phyloP scores from a whole-genome alignment of 2,797 vertebrate genomes.

The Caiman crocodilus region DNA sequence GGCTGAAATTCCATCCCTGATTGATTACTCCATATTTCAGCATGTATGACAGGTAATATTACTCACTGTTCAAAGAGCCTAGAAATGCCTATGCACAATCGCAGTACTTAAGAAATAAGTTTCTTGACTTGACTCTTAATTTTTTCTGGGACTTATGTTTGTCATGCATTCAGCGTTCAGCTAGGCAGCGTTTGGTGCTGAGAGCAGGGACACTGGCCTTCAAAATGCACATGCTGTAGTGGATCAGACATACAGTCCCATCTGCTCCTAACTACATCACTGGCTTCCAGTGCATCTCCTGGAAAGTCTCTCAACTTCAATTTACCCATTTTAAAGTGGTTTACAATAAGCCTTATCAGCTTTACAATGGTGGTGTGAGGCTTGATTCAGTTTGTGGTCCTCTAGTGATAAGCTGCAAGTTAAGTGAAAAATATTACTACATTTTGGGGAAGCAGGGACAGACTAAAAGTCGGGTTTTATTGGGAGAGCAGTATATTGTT shows the following conservation, averaged over 20 bases:
- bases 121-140: background rate
- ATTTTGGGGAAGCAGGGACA: background rate
- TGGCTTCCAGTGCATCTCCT: background rate
- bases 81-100: conserved; percentile 1
- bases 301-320: background rate
- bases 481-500: background rate
- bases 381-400: background rate
- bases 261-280: background rate
- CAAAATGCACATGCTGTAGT: background rate
- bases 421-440: background rate
- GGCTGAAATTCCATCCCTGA: background rate
- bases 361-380: background rate
- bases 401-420: background rate
- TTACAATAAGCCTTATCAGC: background rate
- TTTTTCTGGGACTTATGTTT: conserved; percentile 38
- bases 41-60: background rate
- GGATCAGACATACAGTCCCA: background rate
- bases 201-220: background rate
- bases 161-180: background rate
- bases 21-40: background rate
- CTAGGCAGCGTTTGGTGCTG: background rate
- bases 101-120: background rate
- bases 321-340: background rate
- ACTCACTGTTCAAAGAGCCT: background rate
- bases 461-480: background rate